Evolutionary conservation across 2,797 vertebrate species (phyloP), one percentile per base, ranked within the genome.

Genomic region (Lacerta viridis): DNA sequence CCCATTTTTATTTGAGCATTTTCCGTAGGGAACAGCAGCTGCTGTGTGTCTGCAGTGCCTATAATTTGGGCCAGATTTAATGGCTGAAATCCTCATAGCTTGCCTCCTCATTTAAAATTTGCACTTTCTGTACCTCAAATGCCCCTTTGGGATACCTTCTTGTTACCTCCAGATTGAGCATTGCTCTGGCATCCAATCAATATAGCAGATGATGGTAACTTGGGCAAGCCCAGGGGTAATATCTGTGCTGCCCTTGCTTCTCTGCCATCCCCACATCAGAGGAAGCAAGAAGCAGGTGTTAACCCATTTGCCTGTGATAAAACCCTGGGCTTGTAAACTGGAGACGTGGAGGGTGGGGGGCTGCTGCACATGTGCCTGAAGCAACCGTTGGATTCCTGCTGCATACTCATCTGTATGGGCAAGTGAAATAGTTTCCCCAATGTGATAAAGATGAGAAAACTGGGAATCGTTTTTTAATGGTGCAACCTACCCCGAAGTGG

Each of bases 41-140:
- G 87, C 83, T 85, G 72, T 85, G 80, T 79, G 91, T 74, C 33
- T 90, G 77, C 79, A 94, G 92, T 93, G 90, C 94, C 94, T 93
- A 50, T 29, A 91, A 85, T 90, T 91, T 90, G 91, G 90, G 88
- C 91, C 59, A 90, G 89, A 75, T 27, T 83, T 69, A 59, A 80
- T 55, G 66, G 90, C 89, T 90, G 87, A 82, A 74, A 91, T 91
- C 77, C 87, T 92, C 88, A 84, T 43, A 85, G 79, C 77, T 86
- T 6, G 85, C 84, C 68, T 46, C 66, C 80, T 76, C 0, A 87
- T 94, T 50, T 85, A 88, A 91, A 84, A 93, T 88, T 92, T 93
- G 87, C 90, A 91, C 91, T 93, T 94, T 93, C 25, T 79, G 78
- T 85, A 83, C 86, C 83, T 92, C 81, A 79, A 18, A 83, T 93